These are phyloP conservation scores for Lissocephala sabroskyi DNA, from an alignment of 2,888 invertebrate genomes.

Conservation along the genomic window DNA sequence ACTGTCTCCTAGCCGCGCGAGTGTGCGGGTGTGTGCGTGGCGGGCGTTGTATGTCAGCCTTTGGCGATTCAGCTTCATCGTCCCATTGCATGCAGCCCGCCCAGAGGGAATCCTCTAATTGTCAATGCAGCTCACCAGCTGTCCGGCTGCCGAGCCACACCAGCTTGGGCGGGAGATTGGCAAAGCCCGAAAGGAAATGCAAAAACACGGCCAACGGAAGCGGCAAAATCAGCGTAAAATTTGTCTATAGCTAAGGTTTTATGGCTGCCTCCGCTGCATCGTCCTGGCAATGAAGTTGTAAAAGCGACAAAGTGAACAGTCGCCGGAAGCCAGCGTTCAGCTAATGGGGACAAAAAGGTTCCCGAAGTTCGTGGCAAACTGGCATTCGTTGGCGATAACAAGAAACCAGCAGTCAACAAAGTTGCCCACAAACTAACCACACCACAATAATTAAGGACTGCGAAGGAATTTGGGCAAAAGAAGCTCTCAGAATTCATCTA, in stretches of 20 bases:
- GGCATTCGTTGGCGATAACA: too few relatives aligned
- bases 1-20: conserved; percentile 30
- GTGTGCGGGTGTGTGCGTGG: conserved; percentile 9
- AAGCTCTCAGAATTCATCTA: too few relatives aligned
- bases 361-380: too few relatives aligned
- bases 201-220: conserved; percentile 2
- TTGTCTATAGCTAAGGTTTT: conserved; percentile 50
- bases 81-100: conserved; percentile 17
- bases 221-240: conserved; percentile 55
- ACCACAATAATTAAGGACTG: too few relatives aligned
- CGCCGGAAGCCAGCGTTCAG: conserved; percentile 18
- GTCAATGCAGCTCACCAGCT: conserved; percentile 44
- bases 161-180: too few relatives aligned
- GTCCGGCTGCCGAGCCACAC: conserved; percentile 21
- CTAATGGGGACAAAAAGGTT: too few relatives aligned
- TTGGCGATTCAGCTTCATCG: conserved; percentile 21
- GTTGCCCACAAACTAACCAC: too few relatives aligned
- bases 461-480: too few relatives aligned
- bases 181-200: too few relatives aligned
- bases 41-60: conserved; percentile 39
- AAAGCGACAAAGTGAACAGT: conserved; percentile 42
- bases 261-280: conserved; percentile 16
- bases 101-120: conserved; percentile 20
- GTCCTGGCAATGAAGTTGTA: conserved; percentile 24
- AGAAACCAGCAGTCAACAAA: too few relatives aligned